phyloP scores from a whole-genome alignment of 2,113 vertebrate genomes.

The Regulus satrapa region DNA sequence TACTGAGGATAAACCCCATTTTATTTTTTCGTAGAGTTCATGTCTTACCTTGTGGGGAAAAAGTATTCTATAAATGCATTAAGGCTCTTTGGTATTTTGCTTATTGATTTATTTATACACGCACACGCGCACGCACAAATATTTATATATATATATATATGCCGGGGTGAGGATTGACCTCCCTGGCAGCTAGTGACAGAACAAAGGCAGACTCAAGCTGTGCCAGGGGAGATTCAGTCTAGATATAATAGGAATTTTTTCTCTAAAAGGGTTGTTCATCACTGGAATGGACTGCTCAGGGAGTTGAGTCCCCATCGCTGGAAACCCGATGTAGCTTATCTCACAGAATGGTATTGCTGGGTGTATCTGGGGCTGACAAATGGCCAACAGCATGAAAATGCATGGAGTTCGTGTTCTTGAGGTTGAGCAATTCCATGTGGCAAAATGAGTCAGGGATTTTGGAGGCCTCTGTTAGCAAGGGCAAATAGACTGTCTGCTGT shows the following conservation, averaged over 20 bases:
- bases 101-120: too few relatives aligned
- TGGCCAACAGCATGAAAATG: neutral
- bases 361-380: neutral
- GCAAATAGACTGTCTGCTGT: neutral
- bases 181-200: neutral
- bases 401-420: neutral
- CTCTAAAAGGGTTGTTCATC: neutral
- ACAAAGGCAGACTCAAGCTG: neutral
- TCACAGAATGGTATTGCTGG: neutral
- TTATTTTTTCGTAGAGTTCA: neutral
- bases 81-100: too few relatives aligned
- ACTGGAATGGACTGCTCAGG: neutral
- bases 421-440: neutral
- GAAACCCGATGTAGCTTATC: neutral
- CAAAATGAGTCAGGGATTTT: neutral
- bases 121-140: accelerated
- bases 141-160: accelerated
- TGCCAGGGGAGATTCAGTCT: neutral
- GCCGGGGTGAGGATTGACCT: neutral
- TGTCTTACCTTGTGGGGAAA: neutral
- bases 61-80: neutral
- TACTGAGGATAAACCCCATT: neutral
- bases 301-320: neutral
- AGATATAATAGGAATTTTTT: neutral
- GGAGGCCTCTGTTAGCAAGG: neutral